phyloP scores from a whole-genome alignment of 2,888 invertebrate genomes.

The Ormia ochracea region DNA sequence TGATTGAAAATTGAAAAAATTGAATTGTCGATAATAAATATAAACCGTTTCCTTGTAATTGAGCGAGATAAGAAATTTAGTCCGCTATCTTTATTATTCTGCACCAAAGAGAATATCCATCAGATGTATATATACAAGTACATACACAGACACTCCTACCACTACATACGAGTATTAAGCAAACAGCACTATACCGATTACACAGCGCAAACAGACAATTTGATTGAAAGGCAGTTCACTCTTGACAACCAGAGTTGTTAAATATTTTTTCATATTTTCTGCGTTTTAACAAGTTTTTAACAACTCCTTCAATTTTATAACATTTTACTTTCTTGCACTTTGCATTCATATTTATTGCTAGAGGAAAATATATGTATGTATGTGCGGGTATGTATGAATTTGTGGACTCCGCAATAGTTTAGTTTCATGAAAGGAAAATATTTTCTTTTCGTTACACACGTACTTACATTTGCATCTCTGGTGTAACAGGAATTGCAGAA shows the following conservation, averaged over 20 bases:
- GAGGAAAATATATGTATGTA: not conserved
- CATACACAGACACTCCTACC: too few relatives aligned
- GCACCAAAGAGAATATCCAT: not conserved
- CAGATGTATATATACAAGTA: not conserved
- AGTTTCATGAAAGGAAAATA: slow-evolving; percentile 34
- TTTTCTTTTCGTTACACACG: not conserved
- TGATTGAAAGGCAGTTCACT: slow-evolving; percentile 18
- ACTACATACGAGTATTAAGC: not conserved
- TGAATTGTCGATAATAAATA: slow-evolving; percentile 61
- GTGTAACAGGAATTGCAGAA: not conserved
- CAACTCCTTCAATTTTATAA: slow-evolving; percentile 30
- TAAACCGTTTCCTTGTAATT: slow-evolving; percentile 54
- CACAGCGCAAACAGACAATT: slow-evolving; percentile 34
- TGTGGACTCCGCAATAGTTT: slow-evolving; percentile 1
- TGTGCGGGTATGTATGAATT: not conserved
- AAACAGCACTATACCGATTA: not conserved
- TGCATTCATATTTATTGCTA: not conserved
- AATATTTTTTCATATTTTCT: not conserved
- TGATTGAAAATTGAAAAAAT: slow-evolving; percentile 53
- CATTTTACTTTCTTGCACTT: not conserved
- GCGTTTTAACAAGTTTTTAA: slow-evolving; percentile 13
- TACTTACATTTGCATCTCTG: slow-evolving; percentile 15
- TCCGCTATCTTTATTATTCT: not conserved
- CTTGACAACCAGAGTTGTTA: slow-evolving; percentile 5
- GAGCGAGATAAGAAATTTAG: slow-evolving; percentile 18